Evolutionary conservation across 2,113 vertebrate genomes (phyloP).

Genomic region (Sapayoa aenigma): DNA sequence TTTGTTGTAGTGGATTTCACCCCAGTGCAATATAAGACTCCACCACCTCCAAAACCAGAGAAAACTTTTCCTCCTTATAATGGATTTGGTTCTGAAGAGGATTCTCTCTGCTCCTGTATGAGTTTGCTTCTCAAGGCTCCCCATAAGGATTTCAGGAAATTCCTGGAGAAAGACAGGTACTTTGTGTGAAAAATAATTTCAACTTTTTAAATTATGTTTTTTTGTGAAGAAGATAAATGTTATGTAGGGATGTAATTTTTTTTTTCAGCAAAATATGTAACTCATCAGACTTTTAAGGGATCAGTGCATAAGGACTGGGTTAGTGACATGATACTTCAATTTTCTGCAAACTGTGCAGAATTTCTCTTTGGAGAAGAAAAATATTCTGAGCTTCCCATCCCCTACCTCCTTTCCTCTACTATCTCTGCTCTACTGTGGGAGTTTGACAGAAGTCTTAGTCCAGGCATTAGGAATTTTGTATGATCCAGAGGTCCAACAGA

Average conservation of each 20-base stretch:
- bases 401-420: background rate
- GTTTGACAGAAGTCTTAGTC: background rate
- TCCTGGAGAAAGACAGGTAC: slow-evolving; percentile 89
- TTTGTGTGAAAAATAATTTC: background rate
- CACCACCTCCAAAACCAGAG: slow-evolving; percentile 64
- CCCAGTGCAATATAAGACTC: slow-evolving; percentile 76
- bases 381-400: background rate
- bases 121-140: slow-evolving; percentile 74
- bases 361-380: background rate
- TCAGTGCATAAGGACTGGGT: background rate
- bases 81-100: slow-evolving; percentile 93
- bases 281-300: background rate
- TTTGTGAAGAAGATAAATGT: background rate
- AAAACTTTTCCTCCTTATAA: slow-evolving; percentile 84
- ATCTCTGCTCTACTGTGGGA: background rate
- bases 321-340: background rate
- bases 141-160: slow-evolving; percentile 79
- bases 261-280: background rate
- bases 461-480: background rate
- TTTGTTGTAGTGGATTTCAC: slow-evolving; percentile 84
- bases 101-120: slow-evolving; percentile 85
- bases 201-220: background rate
- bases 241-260: background rate
- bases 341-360: background rate
- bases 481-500: background rate